Percentiles rank a stretch among this genome's conserved stretches.
These are phyloP conservation scores for Heliothis peltigera DNA, from an alignment of 2,888 invertebrate genomes.

Conservation along the genomic window DNA sequence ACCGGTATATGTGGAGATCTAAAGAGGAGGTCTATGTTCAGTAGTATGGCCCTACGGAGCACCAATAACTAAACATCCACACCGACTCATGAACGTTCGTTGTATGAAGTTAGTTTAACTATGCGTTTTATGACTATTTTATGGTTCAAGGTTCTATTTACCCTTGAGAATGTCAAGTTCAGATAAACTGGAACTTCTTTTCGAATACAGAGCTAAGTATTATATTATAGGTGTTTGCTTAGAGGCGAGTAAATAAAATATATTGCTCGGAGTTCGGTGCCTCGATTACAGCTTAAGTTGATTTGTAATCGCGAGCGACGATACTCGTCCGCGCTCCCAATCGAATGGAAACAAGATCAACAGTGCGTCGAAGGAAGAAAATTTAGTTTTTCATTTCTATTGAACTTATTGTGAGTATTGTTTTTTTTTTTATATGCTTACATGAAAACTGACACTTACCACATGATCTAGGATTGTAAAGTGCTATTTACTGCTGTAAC, in stretches of 20 bases:
- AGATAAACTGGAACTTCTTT: background rate
- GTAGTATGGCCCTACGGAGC: too few relatives aligned
- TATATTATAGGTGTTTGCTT: constrained; percentile 23
- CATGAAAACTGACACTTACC: too few relatives aligned
- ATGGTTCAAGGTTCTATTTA: constrained; percentile 1
- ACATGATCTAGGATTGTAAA: too few relatives aligned
- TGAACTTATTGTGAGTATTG: constrained; percentile 19
- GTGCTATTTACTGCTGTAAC: too few relatives aligned
- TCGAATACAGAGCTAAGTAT: background rate
- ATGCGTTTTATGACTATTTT: background rate
- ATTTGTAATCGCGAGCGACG: constrained; percentile 27
- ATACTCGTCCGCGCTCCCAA: constrained; percentile 34
- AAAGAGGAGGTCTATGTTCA: too few relatives aligned
- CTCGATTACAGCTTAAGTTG: constrained; percentile 32
- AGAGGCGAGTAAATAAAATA: constrained; percentile 26
- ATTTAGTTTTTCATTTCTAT: background rate
- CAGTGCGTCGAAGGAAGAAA: constrained; percentile 1
- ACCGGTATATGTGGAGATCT: too few relatives aligned
- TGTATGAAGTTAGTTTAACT: background rate
- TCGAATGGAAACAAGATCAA: background rate
- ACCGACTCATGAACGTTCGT: too few relatives aligned
- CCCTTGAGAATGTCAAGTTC: background rate
- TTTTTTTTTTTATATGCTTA: too few relatives aligned
- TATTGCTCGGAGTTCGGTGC: constrained; percentile 3
- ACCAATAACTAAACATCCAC: too few relatives aligned